These are phyloP conservation scores for Nemotelus nigrinus DNA, from an alignment of 2,888 invertebrate genomes.

Conservation along the genomic window DNA sequence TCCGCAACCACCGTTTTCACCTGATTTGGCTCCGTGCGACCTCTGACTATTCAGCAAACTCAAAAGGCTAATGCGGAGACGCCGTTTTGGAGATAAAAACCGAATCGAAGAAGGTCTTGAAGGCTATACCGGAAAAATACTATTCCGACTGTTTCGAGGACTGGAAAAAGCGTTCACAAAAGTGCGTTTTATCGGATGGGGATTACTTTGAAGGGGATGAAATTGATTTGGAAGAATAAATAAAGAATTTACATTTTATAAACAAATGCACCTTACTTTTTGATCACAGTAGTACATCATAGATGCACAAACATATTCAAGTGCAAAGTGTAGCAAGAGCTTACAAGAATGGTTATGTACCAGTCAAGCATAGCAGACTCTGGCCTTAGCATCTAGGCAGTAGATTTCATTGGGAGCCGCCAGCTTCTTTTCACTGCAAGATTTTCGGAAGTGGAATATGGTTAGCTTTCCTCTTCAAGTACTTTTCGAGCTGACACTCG, in stretches of 20 bases:
- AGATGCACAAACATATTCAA: too few relatives aligned
- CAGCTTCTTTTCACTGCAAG: too few relatives aligned
- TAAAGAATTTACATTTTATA: conserved; percentile 36
- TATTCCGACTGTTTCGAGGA: background rate
- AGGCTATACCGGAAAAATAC: background rate
- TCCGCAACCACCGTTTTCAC: conserved; percentile 27
- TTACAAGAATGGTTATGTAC: too few relatives aligned
- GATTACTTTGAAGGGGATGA: conserved; percentile 28
- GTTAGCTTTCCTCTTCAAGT: too few relatives aligned
- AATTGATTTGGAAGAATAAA: conserved; percentile 28
- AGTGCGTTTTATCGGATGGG: background rate
- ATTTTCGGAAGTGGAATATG: too few relatives aligned
- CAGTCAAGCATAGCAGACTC: too few relatives aligned
- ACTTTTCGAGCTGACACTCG: conserved; percentile 54
- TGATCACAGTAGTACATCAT: conserved; percentile 38
- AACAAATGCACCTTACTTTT: conserved; percentile 19
- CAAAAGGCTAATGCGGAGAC: conserved; percentile 17
- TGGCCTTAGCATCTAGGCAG: too few relatives aligned
- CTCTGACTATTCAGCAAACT: conserved; percentile 35
- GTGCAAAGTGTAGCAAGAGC: too few relatives aligned
- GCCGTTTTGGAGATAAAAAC: conserved; percentile 31
- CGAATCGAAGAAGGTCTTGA: conserved; percentile 1
- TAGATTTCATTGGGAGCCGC: background rate
- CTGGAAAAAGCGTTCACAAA: conserved; percentile 7
- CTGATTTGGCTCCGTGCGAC: conserved; percentile 31